These are phyloP conservation scores for Seira ritae DNA, from an alignment of 2,888 invertebrate species.

Conservation along the genomic window DNA sequence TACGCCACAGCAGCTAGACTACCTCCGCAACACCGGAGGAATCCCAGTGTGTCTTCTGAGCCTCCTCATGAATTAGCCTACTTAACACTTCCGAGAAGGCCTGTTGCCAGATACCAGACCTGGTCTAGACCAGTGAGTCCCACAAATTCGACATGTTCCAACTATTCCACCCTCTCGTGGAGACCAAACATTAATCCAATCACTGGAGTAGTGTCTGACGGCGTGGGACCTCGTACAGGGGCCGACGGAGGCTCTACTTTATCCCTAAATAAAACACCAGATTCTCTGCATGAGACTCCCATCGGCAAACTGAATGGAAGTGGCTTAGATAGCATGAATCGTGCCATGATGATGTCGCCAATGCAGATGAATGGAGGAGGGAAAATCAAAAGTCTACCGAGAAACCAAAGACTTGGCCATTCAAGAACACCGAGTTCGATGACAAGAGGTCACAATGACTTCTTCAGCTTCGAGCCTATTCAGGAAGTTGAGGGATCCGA, in stretches of 20 bases:
- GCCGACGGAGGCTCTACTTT: conserved; percentile 42
- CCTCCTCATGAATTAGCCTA: conserved; percentile 16
- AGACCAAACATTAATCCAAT: conserved; percentile 38
- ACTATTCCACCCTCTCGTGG: conserved; percentile 52
- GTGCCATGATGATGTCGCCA: conserved; percentile 33
- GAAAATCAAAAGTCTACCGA: conserved; percentile 25
- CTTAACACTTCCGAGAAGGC: conserved; percentile 43
- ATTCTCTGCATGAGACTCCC: not conserved
- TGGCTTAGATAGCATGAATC: conserved; percentile 44
- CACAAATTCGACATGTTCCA: conserved; percentile 42
- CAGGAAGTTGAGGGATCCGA: conserved; percentile 56
- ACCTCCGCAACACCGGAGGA: conserved; percentile 15
- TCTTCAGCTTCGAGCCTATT: conserved; percentile 57
- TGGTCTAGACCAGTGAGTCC: conserved; percentile 56
- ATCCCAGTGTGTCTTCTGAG: conserved; percentile 46
- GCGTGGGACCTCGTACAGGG: conserved; percentile 29
- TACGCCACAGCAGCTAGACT: conserved; percentile 35
- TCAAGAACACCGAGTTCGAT: conserved; percentile 45
- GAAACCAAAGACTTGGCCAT: conserved; percentile 19
- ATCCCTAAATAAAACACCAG: conserved; percentile 42
- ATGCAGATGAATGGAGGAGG: conserved; percentile 6
- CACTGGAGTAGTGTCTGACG: conserved; percentile 37
- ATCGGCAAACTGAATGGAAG: not conserved
- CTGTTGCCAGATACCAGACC: conserved; percentile 2
- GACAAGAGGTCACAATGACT: conserved; percentile 49